Evolutionary conservation across 1,140 invertebrate genomes (phyloP), one percentile per base, ranked within the genome.

Genomic region (Scaptomyza pallida): DNA sequence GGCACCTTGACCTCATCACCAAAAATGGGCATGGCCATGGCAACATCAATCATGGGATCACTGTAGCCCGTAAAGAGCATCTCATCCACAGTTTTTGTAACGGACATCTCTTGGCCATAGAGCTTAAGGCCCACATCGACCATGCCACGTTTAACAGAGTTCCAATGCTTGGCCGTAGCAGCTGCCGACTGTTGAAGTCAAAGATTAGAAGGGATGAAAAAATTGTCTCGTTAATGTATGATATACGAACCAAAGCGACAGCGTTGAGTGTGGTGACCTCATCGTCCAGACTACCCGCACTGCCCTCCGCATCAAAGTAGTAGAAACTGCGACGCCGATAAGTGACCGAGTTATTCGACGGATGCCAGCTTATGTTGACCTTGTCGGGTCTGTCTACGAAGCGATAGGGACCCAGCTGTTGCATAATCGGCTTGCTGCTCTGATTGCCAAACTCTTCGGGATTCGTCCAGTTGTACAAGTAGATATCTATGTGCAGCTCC

Each of bases 381-480:
- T 96, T 96, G 44, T 94, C 92, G 30, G 94, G 94, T 8, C 93
- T 92, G 89, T 96, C 95, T 15, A 93, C 94, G 74, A 92, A 95
- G 5, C 93, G 93, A 82, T 96, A 97, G 0, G 96, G 96, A 56
- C 96, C 96, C 44, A 95, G 89, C 90, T 96, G 93, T 43, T 93
- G 90, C 55, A 96, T 93, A 6, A 93, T 92, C 5, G 95, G 95
- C 75, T 95, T 96, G 0, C 91, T 91, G 6, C 72, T 80, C 13
- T 79, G 37, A 26, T 93, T 89, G 1, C 90, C 88, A 43, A 95
- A 94, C 15, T 94, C 91, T 15, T 94, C 91, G 1, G 94, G 91
- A 91, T 97, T 97, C 0, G 96, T 97, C 95, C 96, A 97, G 91
- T 97, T 97, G 83, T 95, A 97, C 17, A 97, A 92, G 88, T 95